Base-by-base conservation (phyloP, 2,888 invertebrate species). In the Cephus sareptanus region DNA sequence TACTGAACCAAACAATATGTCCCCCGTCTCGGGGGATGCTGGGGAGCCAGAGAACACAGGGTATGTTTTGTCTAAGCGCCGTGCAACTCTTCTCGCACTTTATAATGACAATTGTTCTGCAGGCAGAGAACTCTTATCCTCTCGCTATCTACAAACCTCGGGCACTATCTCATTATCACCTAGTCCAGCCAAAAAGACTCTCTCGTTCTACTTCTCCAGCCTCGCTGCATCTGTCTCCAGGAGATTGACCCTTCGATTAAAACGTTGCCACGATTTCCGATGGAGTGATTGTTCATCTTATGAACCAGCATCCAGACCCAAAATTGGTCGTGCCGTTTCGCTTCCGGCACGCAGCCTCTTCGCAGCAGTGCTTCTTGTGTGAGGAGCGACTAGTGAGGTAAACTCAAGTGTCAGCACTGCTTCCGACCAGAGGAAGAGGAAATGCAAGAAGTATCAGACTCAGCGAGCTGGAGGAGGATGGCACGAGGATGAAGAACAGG, bases 1-100 rank as follows among this genome's bases (percentile, higher is more conserved):
- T 88, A 89, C 89, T 87, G 88, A 89, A 88, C 88, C 89, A 88
- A 89, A 89, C 89, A 89, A 89, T 89, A 89, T 89, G 89, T 89
- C 89, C 87, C 88, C 81, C 76, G 88, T 87, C 88, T 85, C 86
- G 83, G 79, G 86, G 87, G 87, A 56, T 56, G 56, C 56, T 56
- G 56, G 56, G 56, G 56, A 56, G 23, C 56, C 56, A 56, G 56
- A 87, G 85, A 85, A 79, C 78, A 82, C 83, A 83, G 79, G 23
- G 79, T 81, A 85, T 86, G 85, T 88, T 87, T 85, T 86, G 82
- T 84, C 82, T 84, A 79, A 81, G 75, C 79, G 82, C 75, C 79
- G 82, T 79, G 80, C 78, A 79, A 80, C 81, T 82, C 40, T 56
- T 73, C 34, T 76, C 77, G 77, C 77, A 79, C 80, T 82, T 77